These are phyloP conservation scores for Caenorhabditis virilis DNA, from an alignment of 2,888 invertebrate genomes.

Conservation along the genomic window DNA sequence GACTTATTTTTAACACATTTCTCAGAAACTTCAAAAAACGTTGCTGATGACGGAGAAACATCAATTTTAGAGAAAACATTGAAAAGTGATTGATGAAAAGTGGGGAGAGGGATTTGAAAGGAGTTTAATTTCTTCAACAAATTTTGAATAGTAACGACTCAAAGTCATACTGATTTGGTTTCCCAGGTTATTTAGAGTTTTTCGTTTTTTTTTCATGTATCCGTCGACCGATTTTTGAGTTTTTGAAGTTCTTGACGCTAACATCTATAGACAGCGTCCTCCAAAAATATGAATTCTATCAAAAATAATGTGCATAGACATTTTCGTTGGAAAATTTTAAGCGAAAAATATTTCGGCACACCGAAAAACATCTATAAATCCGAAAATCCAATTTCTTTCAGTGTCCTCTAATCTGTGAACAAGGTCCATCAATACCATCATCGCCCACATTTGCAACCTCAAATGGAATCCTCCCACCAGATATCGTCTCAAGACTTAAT, in stretches of 20 bases:
- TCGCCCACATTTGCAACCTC: conserved; percentile 49
- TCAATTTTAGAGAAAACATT: too few species aligned
- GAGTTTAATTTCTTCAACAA: too few species aligned
- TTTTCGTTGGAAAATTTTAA: not conserved
- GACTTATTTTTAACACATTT: too few species aligned
- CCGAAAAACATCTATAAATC: not conserved
- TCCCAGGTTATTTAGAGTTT: too few species aligned
- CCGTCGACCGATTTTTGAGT: not conserved
- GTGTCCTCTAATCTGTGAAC: conserved; percentile 66
- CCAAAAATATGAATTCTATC: not conserved
- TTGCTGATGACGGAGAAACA: too few species aligned
- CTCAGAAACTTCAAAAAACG: too few species aligned
- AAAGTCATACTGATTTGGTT: too few species aligned
- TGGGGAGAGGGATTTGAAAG: too few species aligned
- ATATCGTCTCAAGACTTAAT: conserved; percentile 64
- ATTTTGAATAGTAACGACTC: too few species aligned
- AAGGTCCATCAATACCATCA: conserved; percentile 65
- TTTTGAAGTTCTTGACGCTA: not conserved
- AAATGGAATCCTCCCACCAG: conserved; percentile 47
- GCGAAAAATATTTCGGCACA: not conserved
- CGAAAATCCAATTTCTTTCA: too few species aligned
- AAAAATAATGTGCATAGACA: not conserved
- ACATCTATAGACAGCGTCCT: not conserved
- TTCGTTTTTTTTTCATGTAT: too few species aligned
- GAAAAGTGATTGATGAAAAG: too few species aligned